Evolutionary conservation across 2,113 vertebrate genomes (phyloP).

Genomic region (Phocoena phocoena): DNA sequence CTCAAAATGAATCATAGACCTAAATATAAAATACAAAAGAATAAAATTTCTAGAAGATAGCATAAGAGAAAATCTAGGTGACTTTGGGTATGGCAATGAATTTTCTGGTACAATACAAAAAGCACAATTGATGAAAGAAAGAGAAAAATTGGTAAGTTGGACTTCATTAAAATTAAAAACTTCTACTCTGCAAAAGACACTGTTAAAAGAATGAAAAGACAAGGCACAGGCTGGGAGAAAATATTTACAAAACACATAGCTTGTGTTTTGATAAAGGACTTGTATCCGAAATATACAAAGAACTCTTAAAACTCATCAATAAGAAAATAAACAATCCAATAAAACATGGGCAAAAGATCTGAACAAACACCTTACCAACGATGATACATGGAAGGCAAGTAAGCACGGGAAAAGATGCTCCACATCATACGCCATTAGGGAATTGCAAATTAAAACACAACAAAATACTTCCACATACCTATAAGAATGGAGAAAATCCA

Average conservation of each 20-base stretch:
- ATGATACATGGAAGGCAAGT: not conserved
- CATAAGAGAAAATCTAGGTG: not conserved
- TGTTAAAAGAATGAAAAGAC: not conserved
- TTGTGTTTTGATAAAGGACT: not conserved
- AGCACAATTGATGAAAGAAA: not conserved
- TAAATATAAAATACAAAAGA: conserved; percentile 3
- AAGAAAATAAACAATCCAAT: not conserved
- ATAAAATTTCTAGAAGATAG: not conserved
- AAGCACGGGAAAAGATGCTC: not conserved
- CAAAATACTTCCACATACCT: not conserved
- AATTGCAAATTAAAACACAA: not conserved
- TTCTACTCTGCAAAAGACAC: not conserved
- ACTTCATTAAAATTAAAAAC: not conserved
- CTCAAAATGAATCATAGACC: not conserved
- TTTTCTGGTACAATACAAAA: not conserved
- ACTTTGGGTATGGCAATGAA: not conserved
- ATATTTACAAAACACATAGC: not conserved
- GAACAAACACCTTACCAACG: not conserved
- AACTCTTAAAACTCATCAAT: not conserved
- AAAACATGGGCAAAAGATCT: not conserved
- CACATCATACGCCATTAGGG: not conserved
- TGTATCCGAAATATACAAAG: not conserved
- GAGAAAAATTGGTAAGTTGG: not conserved
- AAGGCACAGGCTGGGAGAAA: not conserved
- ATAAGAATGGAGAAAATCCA: not conserved